Base-by-base conservation (phyloP, 2,888 invertebrate genomes). In the Neoscelio sp. region DNA sequence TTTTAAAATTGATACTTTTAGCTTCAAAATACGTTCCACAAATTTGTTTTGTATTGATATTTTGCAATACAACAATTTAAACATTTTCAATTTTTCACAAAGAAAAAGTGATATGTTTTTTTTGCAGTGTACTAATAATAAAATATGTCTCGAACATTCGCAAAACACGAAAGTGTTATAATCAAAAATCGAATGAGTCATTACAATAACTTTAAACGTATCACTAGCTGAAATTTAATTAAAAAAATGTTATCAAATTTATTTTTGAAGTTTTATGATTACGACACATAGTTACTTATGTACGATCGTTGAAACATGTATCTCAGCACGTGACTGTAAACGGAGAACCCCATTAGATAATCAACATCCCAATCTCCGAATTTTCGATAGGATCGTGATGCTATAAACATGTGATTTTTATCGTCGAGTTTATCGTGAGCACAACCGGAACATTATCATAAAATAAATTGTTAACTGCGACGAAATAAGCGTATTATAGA, bases 401-500 rank as follows among this genome's bases (percentile, higher is more conserved):
- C 56, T 28, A 62, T 74, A 74, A 74, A 74, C 58, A 26, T 74
- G 28, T 38, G 58, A 65, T 74, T 74, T 74, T 74, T 67, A 74
- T 74, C 74, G 50, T 8, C 15, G 20, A 17, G 35, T 18, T 65
- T 65, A 50, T 58, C 4, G 44, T 40, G 38, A 46, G n/a, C 15
- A 52, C 44, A 28, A 42, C 26, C 50, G 17, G 26, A 38, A 30
- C 50, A 65, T 65, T 58, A 67, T 52, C 74, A 30, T 65, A 75
- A 75, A 75, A 67, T 65, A 75, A 65, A 65, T 58, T 75, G 74
- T 65, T 67, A 58, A 65, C 74, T 75, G 60, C 60, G 26, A 35
- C 35, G 60, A 52, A 75, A 75, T 67, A 75, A 58, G 52, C 58
- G 42, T 58, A 35, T 64, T 64, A 64, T 28, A 50, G 74, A 40